Conservation (phyloP, 2,888 invertebrate species). For the Temnothorax ravouxi region DNA sequence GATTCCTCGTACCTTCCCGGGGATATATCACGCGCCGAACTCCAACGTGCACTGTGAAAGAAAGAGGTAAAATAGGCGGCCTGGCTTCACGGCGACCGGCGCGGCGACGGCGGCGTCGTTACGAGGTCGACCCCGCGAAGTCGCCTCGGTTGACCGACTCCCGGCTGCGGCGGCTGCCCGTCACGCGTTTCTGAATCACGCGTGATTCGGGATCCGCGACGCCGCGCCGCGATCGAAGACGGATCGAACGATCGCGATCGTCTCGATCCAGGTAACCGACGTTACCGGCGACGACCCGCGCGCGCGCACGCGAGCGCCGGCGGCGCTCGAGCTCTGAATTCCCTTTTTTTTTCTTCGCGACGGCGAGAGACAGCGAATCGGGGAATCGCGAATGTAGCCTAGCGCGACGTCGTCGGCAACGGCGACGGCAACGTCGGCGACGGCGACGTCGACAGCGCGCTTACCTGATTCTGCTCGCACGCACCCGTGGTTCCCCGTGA, state of each 20-base stretch:
- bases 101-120: constrained; percentile 8
- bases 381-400: neutral
- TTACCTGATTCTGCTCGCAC: constrained; percentile 74
- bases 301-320: neutral
- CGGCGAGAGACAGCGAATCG: neutral
- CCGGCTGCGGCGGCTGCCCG: neutral
- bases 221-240: neutral
- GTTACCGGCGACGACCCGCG: neutral
- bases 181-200: constrained; percentile 14
- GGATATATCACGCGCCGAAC: neutral
- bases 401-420: neutral
- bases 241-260: neutral
- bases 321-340: neutral
- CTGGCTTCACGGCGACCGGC: neutral
- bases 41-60: neutral
- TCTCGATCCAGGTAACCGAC: neutral
- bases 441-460: constrained; percentile 10
- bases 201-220: neutral
- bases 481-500: constrained; percentile 73
- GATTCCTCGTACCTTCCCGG: neutral
- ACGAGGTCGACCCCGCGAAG: constrained; percentile 1
- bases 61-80: neutral
- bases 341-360: neutral
- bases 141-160: constrained; percentile 13
- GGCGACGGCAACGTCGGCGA: neutral